Conservation (phyloP, 1,140 invertebrate species). For the Micrasema longulum region DNA sequence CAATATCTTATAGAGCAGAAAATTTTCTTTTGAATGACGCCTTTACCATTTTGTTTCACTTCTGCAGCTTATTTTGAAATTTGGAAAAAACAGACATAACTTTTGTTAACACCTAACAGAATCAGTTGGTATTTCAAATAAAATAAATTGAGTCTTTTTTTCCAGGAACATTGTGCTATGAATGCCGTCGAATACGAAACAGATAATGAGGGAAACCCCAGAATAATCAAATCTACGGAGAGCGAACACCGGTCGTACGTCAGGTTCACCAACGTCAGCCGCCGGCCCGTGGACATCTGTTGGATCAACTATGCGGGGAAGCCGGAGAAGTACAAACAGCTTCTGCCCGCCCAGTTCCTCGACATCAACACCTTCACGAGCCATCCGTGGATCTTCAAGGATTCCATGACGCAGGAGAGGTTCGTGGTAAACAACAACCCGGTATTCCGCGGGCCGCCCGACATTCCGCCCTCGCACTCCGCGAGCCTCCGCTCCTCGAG, state of each 20-base stretch:
- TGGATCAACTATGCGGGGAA: constrained; percentile 48
- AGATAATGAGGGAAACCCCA: constrained; percentile 25
- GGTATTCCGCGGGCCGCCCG: constrained; percentile 55
- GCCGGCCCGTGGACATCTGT: constrained; percentile 16
- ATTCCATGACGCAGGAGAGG: constrained; percentile 71
- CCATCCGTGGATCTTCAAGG: constrained; percentile 81
- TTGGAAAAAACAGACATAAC: too few relatives aligned
- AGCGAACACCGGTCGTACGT: constrained; percentile 25
- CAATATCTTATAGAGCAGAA: too few relatives aligned
- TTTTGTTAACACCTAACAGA: too few relatives aligned
- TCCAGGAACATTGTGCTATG: constrained; percentile 23
- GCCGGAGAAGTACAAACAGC: constrained; percentile 10
- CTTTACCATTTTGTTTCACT: too few relatives aligned
- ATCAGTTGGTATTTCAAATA: too few relatives aligned
- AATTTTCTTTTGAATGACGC: too few relatives aligned
- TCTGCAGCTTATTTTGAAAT: too few relatives aligned
- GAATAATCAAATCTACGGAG: constrained; percentile 22
- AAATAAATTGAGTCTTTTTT: constrained; percentile 1
- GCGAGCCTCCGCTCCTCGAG: constrained; percentile 44
- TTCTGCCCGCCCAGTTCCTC: constrained; percentile 38
- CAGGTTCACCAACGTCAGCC: constrained; percentile 44
- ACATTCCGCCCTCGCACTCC: not conserved
- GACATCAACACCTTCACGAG: constrained; percentile 76
- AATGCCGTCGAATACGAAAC: constrained; percentile 31
- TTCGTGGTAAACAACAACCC: constrained; percentile 62